Evolutionary conservation across 2,888 invertebrate genomes (phyloP), one percentile per base, ranked within the genome.

Genomic region (Timema cristinae): DNA sequence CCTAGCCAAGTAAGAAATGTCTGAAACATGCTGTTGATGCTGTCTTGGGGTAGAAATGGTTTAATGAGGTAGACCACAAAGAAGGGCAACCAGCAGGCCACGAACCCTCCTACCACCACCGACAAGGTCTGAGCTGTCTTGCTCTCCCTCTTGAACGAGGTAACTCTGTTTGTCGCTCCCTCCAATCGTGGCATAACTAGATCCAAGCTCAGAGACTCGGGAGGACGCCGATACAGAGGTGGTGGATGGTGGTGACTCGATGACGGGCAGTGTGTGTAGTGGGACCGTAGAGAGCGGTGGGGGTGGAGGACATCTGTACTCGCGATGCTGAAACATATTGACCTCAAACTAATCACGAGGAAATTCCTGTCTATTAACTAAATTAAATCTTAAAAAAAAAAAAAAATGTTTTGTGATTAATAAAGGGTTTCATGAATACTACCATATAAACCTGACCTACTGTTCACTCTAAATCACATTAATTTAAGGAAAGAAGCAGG

Each of bases 111-210:
- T 0, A 95, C 93, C 0, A 95, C 94, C 7, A 94, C 88, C 75
- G 93, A 93, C 68, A 95, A 81, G 0, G 94, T 94, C 79, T 94
- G 93, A 5, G 94, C 94, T 0, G 95, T 94, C 83, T 95, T 95
- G 6, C 92, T 93, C 80, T 95, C 95, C 68, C 93, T 85, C 69
- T 92, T 86, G 72, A 85, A 81, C n/a, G 82, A 81, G 7, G 81
- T 79, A 15, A 80, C 78, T 6, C 78, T 71, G 50, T 76, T 74
- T 16, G 74, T 49, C 11, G 74, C 49, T 6, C 71, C 63, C 69
- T 71, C 71, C 8, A 68, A 32, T 7, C 70, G 84, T 32, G 32
- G 32, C 32, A 32, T 32, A 4, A 32, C 32, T 32, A 32, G 32
- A 32, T 32, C 32, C 32, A 32, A 32, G 32, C 32, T 32, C 32